Conservation (phyloP, 2,113 vertebrate species). For the Serinus canaria region DNA sequence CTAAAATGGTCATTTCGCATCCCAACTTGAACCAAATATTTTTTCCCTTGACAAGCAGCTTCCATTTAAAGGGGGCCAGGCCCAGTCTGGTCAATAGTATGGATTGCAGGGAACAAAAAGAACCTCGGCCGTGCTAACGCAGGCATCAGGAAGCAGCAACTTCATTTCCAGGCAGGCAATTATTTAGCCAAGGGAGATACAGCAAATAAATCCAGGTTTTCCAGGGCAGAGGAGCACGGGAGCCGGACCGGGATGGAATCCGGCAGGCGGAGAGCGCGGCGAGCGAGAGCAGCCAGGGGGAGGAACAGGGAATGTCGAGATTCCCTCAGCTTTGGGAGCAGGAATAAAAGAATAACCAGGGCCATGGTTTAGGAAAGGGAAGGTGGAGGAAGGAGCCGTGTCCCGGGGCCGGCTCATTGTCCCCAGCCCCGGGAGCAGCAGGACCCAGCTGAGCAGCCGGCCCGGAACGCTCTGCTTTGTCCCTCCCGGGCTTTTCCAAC, state of each 20-base stretch:
- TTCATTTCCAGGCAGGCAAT: slow-evolving; percentile 72
- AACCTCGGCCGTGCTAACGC: slow-evolving; percentile 40
- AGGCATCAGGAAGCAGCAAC: slow-evolving; percentile 68
- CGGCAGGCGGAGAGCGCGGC: slow-evolving; percentile 36
- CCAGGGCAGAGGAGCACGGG: slow-evolving; percentile 40
- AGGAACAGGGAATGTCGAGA: neutral
- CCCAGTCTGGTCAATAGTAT: slow-evolving; percentile 74
- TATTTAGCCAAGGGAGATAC: slow-evolving; percentile 62
- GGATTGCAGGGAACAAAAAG: slow-evolving; percentile 74
- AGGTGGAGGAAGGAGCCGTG: neutral
- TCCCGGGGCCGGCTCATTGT: neutral
- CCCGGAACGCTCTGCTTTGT: neutral
- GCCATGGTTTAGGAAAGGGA: neutral
- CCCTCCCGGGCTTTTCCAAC: neutral
- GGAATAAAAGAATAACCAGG: fast-evolving
- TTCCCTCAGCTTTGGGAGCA: neutral
- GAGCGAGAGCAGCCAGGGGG: neutral
- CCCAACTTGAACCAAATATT: slow-evolving; percentile 70
- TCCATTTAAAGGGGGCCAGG: slow-evolving; percentile 69
- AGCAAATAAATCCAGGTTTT: slow-evolving; percentile 63
- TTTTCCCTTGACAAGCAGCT: slow-evolving; percentile 70
- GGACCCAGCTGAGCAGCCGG: neutral
- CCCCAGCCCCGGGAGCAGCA: neutral
- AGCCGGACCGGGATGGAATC: slow-evolving; percentile 55
- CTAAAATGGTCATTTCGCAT: slow-evolving; percentile 46